These are phyloP conservation scores for Sitobion miscanthi DNA, from an alignment of 1,140 invertebrate genomes.

Conservation along the genomic window DNA sequence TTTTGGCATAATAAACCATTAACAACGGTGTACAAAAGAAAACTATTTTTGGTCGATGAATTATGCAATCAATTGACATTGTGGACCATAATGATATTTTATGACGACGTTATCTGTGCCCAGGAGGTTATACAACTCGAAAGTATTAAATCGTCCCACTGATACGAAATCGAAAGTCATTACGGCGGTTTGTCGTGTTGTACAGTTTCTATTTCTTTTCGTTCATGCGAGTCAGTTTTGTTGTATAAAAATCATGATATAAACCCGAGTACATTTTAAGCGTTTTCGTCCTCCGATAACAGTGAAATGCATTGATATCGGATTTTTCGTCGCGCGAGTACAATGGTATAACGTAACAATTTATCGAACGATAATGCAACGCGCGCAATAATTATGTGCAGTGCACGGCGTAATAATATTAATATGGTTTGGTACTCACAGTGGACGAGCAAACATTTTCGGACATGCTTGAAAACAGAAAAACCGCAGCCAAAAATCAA, in stretches of 20 bases:
- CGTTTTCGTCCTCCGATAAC: no score
- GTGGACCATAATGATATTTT: neutral
- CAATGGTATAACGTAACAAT: no score
- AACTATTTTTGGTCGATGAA: neutral
- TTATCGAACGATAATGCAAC: no score
- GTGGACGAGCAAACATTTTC: neutral
- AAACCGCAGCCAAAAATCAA: neutral
- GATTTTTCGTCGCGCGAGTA: no score
- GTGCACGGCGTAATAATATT: neutral
- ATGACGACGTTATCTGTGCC: no score
- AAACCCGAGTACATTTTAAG: no score
- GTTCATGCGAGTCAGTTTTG: neutral
- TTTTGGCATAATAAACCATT: neutral
- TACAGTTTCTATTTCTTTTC: neutral
- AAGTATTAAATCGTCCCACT: no score
- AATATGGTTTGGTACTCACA: neutral
- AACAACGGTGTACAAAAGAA: neutral
- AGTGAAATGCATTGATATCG: no score
- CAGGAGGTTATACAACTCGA: neutral
- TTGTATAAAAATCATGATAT: neutral
- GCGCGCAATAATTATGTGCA: no score
- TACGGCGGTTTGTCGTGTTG: no score
- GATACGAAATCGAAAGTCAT: neutral
- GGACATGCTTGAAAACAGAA: neutral
- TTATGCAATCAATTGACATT: neutral